Evolutionary conservation across 2,113 vertebrate species (phyloP), one percentile per base, ranked within the genome.

Genomic region (Pteropus alecto): DNA sequence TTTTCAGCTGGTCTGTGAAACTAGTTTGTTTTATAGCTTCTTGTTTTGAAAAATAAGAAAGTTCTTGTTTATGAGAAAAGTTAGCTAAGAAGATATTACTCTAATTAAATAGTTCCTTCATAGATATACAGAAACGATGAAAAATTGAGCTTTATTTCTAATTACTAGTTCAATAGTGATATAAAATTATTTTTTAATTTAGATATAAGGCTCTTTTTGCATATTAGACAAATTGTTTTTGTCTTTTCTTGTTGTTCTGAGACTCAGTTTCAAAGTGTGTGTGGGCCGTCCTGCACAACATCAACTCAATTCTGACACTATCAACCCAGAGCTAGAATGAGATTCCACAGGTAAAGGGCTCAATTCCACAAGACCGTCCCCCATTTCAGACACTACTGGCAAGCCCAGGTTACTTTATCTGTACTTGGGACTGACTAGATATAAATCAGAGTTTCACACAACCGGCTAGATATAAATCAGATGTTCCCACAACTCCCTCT

Each of bases 1-100:
- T 90, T 83, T 95, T 86, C 30, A 85, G 24, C 43, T 33, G 15
- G 51, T 43, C 22, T 46, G n/a, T 22, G 56, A 68, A 90, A 83
- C 30, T 71, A 73, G 7, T 77, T 87, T 86, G n/a, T 30, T 93
- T 87, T 87, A 70, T 0, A 94, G 51, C 43, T 79, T 83, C 67
- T 77, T 95, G 46, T 93, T 97, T 90, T 87, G 71, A 65, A 95
- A 87, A 94, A 61, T 24, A 12, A 60, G 19, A 78, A 73, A 82
- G 28, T 63, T 71, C 18, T 88, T 87, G 15, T 68, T 79, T 22
- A 48, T 95, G 70, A 87, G 67, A 60, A 94, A 95, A 95, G 7
- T 87, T 90, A 87, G 43, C 43, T 84, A 58, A 92, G 68, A 28
- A 90, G 5, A 95, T 95, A 81, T 91, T 95, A 65, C 4, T 63